Evolutionary conservation across 2,113 vertebrate genomes (phyloP).

Genomic region (Ramphastos sulfuratus): DNA sequence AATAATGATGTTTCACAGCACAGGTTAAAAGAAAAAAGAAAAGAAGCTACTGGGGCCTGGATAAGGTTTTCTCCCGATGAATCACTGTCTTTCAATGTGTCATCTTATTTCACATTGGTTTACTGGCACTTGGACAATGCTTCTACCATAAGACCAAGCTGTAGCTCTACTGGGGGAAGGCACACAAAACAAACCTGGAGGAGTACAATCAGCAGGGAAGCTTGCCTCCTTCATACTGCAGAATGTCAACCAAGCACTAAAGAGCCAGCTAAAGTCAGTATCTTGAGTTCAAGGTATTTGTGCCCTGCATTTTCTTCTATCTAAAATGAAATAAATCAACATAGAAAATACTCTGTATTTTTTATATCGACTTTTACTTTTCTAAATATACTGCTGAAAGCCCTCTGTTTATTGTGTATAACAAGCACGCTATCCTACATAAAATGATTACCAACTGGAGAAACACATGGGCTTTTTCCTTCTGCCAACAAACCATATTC

Average conservation of each 20-base stretch:
- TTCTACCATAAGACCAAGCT: constrained; percentile 51
- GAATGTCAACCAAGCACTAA: constrained; percentile 11
- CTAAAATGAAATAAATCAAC: neutral
- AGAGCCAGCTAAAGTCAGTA: neutral
- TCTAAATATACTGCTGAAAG: neutral
- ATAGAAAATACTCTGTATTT: neutral
- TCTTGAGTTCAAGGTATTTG: neutral
- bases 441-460: neutral
- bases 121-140: constrained; percentile 63
- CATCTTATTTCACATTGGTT: constrained; percentile 74
- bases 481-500: neutral
- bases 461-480: neutral
- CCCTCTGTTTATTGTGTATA: neutral
- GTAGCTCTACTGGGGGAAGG: constrained; percentile 14
- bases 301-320: neutral
- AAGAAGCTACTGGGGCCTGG: constrained; percentile 66
- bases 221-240: neutral
- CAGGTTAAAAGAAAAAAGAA: constrained; percentile 24
- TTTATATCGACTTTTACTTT: neutral
- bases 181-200: neutral
- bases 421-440: neutral
- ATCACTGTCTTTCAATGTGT: constrained; percentile 71
- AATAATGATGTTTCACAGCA: constrained; percentile 16
- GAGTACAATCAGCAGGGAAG: neutral
- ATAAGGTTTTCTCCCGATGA: constrained; percentile 74